Base-by-base conservation (phyloP, 1,140 invertebrate species). In the Leptinotarsa defecta region DNA sequence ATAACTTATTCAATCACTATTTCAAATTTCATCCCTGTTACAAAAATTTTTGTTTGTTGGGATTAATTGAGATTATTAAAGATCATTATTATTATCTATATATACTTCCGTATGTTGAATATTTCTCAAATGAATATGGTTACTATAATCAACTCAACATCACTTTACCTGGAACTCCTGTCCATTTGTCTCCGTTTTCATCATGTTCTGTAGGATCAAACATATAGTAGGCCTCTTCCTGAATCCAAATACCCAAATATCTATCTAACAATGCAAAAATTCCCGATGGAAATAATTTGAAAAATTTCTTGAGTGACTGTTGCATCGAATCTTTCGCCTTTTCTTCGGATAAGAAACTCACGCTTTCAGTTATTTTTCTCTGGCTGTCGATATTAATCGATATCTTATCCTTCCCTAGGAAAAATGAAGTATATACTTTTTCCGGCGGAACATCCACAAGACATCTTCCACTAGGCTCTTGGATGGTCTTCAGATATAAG, bases 181-280 rank as follows among this genome's bases (percentile, higher is more conserved):
- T 73, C 81, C 82, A 81, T 43, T 73, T 77, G 19, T 78, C 74
- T 11, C 81, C 83, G 48, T 74, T 48, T 13, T 74, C 63, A 48
- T 83, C 79, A 67, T 84, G 83, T 15, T 84, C 84, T 3, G 64
- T 75, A 3, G 84, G 81, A 77, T 85, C 82, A 69, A 84, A 85
- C 13, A 81, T 72, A 74, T 81, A 84, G 65, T 76, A 84, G 3
- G 74, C 74, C 1, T 75, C 75, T 5, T 77, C 81, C 24, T 70
- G 70, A n/a, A 72, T 73, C 81, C 80, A 82, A 34, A 82, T 62
- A 13, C 79, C 78, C 3, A 76, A 62, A 63, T 76, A 75, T 52
- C 76, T 76, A 11, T 78, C 69, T 8, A 69, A 49, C 19, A 79
- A 71, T 27, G 71, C 71, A 24, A 81, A 73, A 61, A 81, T 76